Evolutionary conservation across 2,888 invertebrate species (phyloP).

Genomic region (Caenorhabditis sp.): DNA sequence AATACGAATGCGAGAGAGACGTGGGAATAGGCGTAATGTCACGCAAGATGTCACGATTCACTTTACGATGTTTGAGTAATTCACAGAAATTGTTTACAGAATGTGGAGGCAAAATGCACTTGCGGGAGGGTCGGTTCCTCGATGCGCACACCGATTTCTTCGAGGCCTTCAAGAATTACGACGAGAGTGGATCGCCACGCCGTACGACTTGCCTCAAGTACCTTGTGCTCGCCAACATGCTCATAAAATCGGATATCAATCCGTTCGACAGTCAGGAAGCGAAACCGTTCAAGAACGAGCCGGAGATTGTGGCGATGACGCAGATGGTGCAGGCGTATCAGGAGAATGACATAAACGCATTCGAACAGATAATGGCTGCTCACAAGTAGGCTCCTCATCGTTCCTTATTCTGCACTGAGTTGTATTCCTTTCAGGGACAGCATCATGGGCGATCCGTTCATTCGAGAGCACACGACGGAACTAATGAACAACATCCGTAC

Average conservation of each 20-base stretch:
- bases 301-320: conserved; percentile 98
- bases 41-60: background rate
- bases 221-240: conserved; percentile 97
- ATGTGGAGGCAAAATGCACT: conserved; percentile 99
- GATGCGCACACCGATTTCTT: conserved; percentile 99
- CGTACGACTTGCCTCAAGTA: conserved; percentile 98
- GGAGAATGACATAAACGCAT: conserved; percentile 80
- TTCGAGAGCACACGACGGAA: conserved; percentile 95
- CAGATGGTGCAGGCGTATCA: conserved; percentile 86
- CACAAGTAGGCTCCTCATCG: conserved; percentile 44
- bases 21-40: background rate
- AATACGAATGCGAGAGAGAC: background rate
- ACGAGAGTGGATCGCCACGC: conserved; percentile 96
- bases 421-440: conserved; percentile 83
- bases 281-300: conserved; percentile 99
- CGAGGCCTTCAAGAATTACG: conserved; percentile 92
- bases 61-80: background rate
- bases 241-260: conserved; percentile 98
- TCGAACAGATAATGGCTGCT: conserved; percentile 89
- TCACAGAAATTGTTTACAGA: conserved; percentile 85
- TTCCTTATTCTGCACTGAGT: background rate
- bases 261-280: conserved; percentile 99
- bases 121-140: conserved; percentile 97
- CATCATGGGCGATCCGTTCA: conserved; percentile 99
- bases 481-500: conserved; percentile 90